Base-by-base conservation (phyloP, 1,140 invertebrate genomes). In the Xylocopa sonorina region DNA sequence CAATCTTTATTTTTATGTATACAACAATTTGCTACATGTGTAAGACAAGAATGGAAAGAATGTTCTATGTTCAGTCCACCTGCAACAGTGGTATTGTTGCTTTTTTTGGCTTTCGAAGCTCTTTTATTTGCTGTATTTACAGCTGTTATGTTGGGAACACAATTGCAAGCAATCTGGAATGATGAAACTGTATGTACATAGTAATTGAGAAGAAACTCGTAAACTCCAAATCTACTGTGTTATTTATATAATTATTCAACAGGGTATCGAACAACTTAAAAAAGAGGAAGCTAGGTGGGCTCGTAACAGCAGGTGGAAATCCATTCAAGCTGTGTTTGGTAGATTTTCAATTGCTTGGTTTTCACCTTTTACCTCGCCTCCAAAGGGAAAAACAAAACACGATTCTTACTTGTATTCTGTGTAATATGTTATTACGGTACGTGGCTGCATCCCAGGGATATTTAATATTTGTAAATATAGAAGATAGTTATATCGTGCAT, bases 91-190 rank as follows among this genome's bases (percentile, higher is more conserved):
- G 96, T 99, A 27, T 94, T 99, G 60, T 93, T 99, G 21, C 95
- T 99, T 66, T 99, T 99, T 90, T 94, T 99, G 24, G 97, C 98
- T 38, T 99, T 99, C 89, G 99, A 99, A 93, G 97, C 97, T 0
- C 94, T 99, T 32, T 94, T 99, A 24, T 99, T 99, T 94, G 98
- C 98, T 21, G 98, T 99, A 84, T 99, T 99, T 93, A 99, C 99
- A 7, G 96, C 96, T 41, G 98, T 99, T 12, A 99, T 99, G 99
- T 95, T 99, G 87, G 97, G 97, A 46, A 98, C 98, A 1, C 98
- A 99, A 92, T 92, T 99, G n/a, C 97, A 98, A 91, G 98, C 98
- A 16, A 99, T 99, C 89, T 99, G 98, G 95, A 98, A 98, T 90
- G 99, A 99, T 94, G 98, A 99, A 94, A 99, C 99, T 83, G 98